Percentiles rank a stretch among this genome's conserved stretches.
phyloP scores from a whole-genome alignment of 2,113 vertebrate species.

The Oncorhynchus gorbuscha region DNA sequence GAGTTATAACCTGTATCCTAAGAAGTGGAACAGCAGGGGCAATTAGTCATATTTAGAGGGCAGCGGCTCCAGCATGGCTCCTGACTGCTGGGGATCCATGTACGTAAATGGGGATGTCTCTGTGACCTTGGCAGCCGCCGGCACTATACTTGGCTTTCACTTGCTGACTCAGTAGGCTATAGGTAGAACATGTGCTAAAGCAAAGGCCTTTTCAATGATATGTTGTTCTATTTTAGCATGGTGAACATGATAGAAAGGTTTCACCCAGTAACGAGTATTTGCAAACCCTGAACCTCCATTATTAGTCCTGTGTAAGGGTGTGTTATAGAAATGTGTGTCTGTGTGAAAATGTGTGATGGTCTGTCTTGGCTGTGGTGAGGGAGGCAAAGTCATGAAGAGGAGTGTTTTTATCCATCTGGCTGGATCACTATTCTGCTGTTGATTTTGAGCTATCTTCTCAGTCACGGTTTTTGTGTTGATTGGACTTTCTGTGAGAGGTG shows the following conservation, averaged over 20 bases:
- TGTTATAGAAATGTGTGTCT: constrained; percentile 48
- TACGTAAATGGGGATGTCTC: constrained; percentile 32
- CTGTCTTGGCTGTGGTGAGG: too few relatives aligned
- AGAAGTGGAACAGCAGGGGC: constrained; percentile 55
- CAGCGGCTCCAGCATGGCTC: constrained; percentile 13
- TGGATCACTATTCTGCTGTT: constrained; percentile 33
- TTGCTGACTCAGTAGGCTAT: too few relatives aligned
- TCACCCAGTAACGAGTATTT: background rate
- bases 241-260: too few relatives aligned
- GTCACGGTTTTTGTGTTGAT: constrained; percentile 5
- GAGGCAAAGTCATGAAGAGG: constrained; percentile 32
- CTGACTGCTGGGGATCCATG: constrained; percentile 14
- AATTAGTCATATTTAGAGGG: constrained; percentile 65
- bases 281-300: constrained; percentile 14
- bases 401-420: constrained; percentile 46
- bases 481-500: background rate
- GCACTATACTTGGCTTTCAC: too few relatives aligned
- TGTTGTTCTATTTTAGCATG: too few relatives aligned
- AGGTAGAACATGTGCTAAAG: too few relatives aligned
- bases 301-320: constrained; percentile 67
- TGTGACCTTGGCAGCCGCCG: constrained; percentile 42
- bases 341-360: constrained; percentile 55
- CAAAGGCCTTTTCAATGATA: too few relatives aligned
- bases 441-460: constrained; percentile 47
- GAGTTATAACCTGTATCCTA: constrained; percentile 59